Evolutionary conservation across 2,797 vertebrate species (phyloP).

Genomic region (Choloepus didactylus): DNA sequence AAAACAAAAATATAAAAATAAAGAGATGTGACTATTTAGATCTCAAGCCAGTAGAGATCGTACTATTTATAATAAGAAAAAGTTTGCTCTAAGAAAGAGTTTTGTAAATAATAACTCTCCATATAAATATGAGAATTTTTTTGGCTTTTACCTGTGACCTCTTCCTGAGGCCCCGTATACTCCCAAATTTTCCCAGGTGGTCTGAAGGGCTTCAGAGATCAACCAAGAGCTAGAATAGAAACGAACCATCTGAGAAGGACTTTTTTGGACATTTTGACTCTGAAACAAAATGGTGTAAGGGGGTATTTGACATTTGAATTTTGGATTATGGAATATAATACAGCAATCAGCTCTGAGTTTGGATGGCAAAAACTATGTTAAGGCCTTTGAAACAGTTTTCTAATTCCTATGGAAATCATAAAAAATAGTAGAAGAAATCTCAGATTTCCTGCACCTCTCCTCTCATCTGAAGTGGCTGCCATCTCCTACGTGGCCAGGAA

Average conservation of each 20-base stretch:
- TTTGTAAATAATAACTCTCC: background rate
- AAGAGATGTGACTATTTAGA: background rate
- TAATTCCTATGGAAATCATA: background rate
- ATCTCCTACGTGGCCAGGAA: background rate
- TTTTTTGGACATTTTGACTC: background rate
- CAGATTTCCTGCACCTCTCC: background rate
- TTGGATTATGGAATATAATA: background rate
- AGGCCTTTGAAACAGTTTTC: background rate
- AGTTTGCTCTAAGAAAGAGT: background rate
- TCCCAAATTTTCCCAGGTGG: background rate
- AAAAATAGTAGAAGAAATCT: background rate
- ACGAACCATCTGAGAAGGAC: background rate
- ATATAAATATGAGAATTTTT: background rate
- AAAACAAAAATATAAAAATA: slow-evolving; percentile 43
- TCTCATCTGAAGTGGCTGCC: background rate
- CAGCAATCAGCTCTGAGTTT: background rate
- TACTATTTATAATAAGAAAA: background rate
- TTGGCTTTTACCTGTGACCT: background rate
- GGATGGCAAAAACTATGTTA: background rate
- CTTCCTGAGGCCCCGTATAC: background rate
- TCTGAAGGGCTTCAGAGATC: background rate
- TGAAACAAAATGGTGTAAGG: background rate
- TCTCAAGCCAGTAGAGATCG: background rate
- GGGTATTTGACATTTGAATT: background rate
- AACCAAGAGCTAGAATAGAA: background rate